Percentiles rank a stretch among this genome's conserved stretches.
phyloP scores from a whole-genome alignment of 2,888 invertebrate species.

The Sminthurides aquaticus region DNA sequence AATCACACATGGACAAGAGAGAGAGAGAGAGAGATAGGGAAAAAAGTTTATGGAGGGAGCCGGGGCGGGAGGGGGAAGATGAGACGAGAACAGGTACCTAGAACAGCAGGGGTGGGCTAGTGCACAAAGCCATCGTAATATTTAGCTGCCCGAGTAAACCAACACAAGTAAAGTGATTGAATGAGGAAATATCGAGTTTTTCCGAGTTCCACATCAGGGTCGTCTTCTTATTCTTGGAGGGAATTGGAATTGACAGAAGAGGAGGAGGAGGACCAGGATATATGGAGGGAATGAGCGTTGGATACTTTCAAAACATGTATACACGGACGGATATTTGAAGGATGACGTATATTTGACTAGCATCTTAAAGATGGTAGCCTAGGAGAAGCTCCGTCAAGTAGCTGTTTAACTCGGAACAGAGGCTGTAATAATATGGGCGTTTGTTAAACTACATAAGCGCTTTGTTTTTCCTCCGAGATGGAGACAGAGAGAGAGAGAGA shows the following conservation, averaged over 20 bases:
- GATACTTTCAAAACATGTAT: background rate
- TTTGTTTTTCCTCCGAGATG: background rate
- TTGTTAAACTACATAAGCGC: background rate
- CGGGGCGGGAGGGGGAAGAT: background rate
- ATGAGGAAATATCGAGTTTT: background rate
- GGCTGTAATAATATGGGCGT: background rate
- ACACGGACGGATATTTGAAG: background rate
- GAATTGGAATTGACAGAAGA: too few relatives aligned
- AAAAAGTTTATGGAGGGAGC: conserved; percentile 11
- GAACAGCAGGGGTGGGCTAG: conserved; percentile 25
- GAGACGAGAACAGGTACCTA: conserved; percentile 13
- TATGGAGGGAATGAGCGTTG: too few relatives aligned
- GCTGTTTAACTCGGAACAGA: background rate
- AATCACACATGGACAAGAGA: conserved; percentile 3
- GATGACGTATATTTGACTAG: background rate
- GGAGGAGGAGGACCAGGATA: background rate
- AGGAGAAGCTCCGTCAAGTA: background rate
- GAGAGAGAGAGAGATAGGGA: conserved; percentile 4
- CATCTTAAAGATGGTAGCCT: too few relatives aligned
- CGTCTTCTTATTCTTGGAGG: too few relatives aligned
- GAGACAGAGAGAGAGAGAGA: background rate
- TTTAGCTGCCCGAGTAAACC: background rate
- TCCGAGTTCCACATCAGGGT: too few relatives aligned
- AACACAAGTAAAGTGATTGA: background rate
- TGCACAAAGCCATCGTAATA: conserved; percentile 7